Conservation (phyloP, 2,113 vertebrate species). For the Cyanoderma ruficeps region DNA sequence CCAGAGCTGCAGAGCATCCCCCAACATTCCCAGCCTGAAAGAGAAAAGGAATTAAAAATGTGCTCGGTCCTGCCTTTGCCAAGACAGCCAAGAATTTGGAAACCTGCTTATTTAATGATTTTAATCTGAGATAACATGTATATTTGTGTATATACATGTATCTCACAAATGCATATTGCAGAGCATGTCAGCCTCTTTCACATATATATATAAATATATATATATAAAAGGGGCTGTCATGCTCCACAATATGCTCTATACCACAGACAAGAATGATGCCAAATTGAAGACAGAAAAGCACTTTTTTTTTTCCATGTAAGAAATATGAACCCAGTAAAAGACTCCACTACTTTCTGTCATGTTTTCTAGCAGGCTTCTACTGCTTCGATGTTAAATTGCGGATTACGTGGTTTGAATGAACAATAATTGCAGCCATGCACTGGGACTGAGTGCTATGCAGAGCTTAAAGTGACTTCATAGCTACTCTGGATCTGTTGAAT, state of each 20-base stretch:
- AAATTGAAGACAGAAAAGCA: conserved; percentile 52
- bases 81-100: conserved; percentile 61
- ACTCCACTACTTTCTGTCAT: not conserved
- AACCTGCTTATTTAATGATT: conserved; percentile 76
- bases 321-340: not conserved
- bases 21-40: conserved; percentile 6
- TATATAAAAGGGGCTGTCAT: conserved; percentile 27
- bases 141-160: not conserved
- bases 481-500: not conserved
- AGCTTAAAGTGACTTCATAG: not conserved
- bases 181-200: not conserved
- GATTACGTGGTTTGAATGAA: conserved; percentile 33
- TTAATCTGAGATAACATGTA: conserved; percentile 70
- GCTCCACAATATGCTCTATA: conserved; percentile 46
- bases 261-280: conserved; percentile 25
- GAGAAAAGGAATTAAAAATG: conserved; percentile 27
- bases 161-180: not conserved
- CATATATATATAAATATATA: no score
- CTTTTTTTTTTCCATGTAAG: not conserved
- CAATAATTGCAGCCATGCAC: not conserved
- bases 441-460: not conserved
- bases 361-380: not conserved
- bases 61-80: not conserved
- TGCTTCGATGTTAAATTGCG: not conserved
- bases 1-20: conserved; percentile 38